Base-by-base conservation (phyloP, 2,797 vertebrate species). In the Nannoperca australis region DNA sequence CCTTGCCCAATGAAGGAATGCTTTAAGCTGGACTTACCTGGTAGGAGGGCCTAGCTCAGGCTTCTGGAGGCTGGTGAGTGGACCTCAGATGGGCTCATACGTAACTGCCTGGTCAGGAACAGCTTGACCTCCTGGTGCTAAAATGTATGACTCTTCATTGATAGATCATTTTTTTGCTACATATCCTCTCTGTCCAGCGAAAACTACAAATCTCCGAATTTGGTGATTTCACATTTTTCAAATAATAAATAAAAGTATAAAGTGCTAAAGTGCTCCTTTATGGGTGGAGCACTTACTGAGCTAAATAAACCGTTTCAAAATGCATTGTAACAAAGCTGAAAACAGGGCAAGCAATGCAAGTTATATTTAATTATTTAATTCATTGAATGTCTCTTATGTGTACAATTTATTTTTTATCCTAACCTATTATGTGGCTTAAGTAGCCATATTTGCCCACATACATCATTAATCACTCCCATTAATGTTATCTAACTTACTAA, bases 1-100 rank as follows among this genome's bases (percentile, higher is more conserved):
- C 51, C 53, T 60, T 13, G 22, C 55, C 49, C 34, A 36, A 61
- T 42, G 34, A 60, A 88, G 68, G 90, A 91, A 93, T 92, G 87
- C 88, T 91, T 89, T 93, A 84, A 92, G 83, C 56, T 22, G 36
- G 78, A 75, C 84, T 86, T 86, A 86, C 79, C 82, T 56, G 50
- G 70, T 30, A 0, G 51, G 71, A 30, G 53, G 73, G 55, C 47
- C 73, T 5, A 15, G 71, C 60, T 78, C 80, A 78, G 65, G 51
- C 50, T 40, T 49, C 70, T 65, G 44, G 73, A 83, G 36, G 51
- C 36, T 64, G 53, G 42, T 2, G 61, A 73, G 32, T 36, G 0
- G 59, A 71, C 59, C 40, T 68, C 66, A 15, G 51, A 62, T 30
- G 50, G 53, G 2, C 22, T 72, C 13, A 40, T 3, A n/a, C 42